These are phyloP conservation scores for Neosilurus mollespiculum DNA, from an alignment of 2,797 vertebrate species.

Conservation along the genomic window DNA sequence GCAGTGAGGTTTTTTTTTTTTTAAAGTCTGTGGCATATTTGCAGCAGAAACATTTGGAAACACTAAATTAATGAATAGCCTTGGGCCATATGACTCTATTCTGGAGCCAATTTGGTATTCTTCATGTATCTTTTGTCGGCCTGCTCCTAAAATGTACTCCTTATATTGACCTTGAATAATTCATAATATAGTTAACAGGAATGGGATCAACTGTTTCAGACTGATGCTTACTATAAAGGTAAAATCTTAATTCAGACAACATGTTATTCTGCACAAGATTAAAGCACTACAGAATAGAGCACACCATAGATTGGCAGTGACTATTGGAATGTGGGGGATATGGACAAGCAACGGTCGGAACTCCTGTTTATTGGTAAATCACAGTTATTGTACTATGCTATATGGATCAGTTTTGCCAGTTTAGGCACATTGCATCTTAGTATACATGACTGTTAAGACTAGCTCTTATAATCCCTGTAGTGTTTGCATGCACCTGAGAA, in stretches of 20 bases:
- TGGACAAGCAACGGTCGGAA: background rate
- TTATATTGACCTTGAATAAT: constrained; percentile 3
- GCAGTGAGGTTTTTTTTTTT: background rate
- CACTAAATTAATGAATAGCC: constrained; percentile 21
- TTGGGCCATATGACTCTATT: constrained; percentile 17
- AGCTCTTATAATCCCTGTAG: background rate
- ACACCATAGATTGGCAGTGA: background rate
- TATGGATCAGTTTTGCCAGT: background rate
- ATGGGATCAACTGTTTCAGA: background rate
- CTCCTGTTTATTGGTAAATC: constrained; percentile 12
- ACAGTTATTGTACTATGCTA: background rate
- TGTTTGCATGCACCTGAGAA: background rate
- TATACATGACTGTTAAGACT: too few relatives aligned
- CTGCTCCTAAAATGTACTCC: background rate
- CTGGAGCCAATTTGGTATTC: constrained; percentile 16
- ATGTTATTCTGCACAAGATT: background rate
- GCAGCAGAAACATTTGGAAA: constrained; percentile 17
- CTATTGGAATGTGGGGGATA: constrained; percentile 21
- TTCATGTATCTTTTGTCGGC: constrained; percentile 9
- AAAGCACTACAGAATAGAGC: constrained; percentile 4
- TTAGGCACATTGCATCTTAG: background rate
- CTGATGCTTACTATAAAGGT: background rate
- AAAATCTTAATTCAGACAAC: background rate
- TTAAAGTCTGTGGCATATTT: constrained; percentile 5
- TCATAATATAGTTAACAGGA: constrained; percentile 14